Base-by-base conservation (phyloP, 2,797 vertebrate species). In the Nyctalus aviator region DNA sequence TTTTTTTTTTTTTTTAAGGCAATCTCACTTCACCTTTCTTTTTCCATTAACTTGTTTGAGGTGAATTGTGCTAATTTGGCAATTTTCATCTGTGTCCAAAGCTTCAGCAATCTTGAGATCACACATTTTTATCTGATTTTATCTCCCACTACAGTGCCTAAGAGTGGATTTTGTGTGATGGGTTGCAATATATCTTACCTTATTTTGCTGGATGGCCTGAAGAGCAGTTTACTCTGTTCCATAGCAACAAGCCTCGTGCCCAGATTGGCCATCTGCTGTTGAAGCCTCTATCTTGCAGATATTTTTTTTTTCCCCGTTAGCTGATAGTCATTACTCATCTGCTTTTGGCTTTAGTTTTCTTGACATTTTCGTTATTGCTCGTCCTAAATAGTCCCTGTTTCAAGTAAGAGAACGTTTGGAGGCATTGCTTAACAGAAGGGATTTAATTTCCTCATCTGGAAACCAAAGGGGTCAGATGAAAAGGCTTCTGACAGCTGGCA, bases 261-360 rank as follows among this genome's bases (percentile, higher is more conserved):
- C 96, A 96, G 90, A 97, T 96, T 97, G 97, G 57, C 97, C 98
- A 97, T 98, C 97, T 98, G 97, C 88, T 97, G 79, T 97, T 95
- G 88, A 83, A 97, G 53, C 93, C 93, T 97, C 8, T 95, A 0
- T 97, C 59, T 91, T 93, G 37, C 57, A 87, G 85, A 71, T 84
- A 76, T 79, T n/a, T 35, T 75, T 53, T 76, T 23, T 48, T 44
- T 48, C 3, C 50, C 93, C n/a, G n/a, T 78, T 92, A 97, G 35
- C 66, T 91, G 68, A 93, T 84, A 96, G 71, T 96, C 90, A 96
- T 98, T 96, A 96, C 96, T 89, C 84, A 97, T 96, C 59, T 95
- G 96, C 95, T 97, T 94, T 97, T 98, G 92, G 96, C 92, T 97
- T 97, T 64, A 93, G 75, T 41, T 50, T 96, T 88, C 94, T 85